Percentiles rank a stretch among this genome's conserved stretches.
Conservation (phyloP, 2,113 vertebrate genomes). For the Pteronura brasiliensis region DNA sequence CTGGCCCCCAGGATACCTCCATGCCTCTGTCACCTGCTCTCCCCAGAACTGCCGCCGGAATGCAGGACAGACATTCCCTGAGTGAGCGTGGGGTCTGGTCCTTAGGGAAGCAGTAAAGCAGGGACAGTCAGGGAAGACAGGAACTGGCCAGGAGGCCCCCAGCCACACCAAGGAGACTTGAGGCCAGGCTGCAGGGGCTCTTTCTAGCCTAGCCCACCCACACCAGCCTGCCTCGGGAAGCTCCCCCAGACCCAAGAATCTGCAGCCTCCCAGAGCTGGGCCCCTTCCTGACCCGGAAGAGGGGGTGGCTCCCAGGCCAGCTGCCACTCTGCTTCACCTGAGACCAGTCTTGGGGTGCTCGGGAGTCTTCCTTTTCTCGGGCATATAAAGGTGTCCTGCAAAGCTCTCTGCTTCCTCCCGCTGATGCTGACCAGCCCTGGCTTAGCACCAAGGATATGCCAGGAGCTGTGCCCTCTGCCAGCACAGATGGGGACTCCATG, state of each 20-base stretch:
- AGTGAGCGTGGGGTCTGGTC: not conserved
- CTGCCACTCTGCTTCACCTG: not conserved
- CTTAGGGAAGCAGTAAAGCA: not conserved
- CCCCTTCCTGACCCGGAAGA: not conserved
- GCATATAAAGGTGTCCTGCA: accelerated
- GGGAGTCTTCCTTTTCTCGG: not conserved
- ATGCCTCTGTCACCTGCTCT: not conserved
- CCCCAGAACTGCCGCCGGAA: too few species aligned
- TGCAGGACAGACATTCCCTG: not conserved
- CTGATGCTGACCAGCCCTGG: not conserved
- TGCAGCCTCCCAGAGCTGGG: not conserved
- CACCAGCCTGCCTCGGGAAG: not conserved
- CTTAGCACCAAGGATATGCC: not conserved
- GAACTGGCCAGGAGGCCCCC: not conserved
- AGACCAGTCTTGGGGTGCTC: not conserved
- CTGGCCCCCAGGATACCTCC: too few species aligned
- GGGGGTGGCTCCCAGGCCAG: not conserved
- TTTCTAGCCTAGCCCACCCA: not conserved
- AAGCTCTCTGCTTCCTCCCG: not conserved
- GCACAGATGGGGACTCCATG: accelerated
- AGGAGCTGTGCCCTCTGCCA: too few species aligned
- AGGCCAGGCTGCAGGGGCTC: not conserved
- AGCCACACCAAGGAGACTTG: not conserved
- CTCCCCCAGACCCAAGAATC: not conserved
- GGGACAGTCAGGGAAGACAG: not conserved